Percentiles rank a stretch among this genome's conserved stretches.
These are phyloP conservation scores for Clarias batrachus DNA, from an alignment of 2,113 vertebrate genomes.

Conservation along the genomic window DNA sequence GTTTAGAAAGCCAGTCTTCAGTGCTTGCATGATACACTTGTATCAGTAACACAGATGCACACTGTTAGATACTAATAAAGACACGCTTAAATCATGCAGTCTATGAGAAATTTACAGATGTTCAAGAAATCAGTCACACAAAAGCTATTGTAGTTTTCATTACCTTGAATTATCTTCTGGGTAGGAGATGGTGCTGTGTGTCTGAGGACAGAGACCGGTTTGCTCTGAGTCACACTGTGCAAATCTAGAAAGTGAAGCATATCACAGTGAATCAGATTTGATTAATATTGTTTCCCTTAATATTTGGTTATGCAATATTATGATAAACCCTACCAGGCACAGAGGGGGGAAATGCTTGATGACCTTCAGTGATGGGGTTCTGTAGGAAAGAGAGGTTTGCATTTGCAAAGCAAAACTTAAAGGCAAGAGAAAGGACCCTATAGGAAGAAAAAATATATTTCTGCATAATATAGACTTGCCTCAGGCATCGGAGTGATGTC, in stretches of 20 bases:
- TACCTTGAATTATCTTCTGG: slow-evolving; percentile 67
- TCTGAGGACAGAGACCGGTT: slow-evolving; percentile 34
- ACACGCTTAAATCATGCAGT: not conserved
- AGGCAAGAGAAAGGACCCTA: too few relatives aligned
- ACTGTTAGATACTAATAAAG: not conserved
- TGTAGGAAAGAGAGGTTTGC: too few relatives aligned
- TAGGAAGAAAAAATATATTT: too few relatives aligned
- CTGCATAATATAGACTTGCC: too few relatives aligned
- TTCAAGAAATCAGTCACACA: not conserved
- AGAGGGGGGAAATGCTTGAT: too few relatives aligned
- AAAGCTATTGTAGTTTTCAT: slow-evolving; percentile 36
- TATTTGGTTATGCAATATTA: too few relatives aligned
- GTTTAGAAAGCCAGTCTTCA: not conserved
- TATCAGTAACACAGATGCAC: not conserved
- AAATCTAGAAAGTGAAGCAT: slow-evolving; percentile 52
- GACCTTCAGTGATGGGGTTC: too few relatives aligned
- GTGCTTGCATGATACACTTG: not conserved
- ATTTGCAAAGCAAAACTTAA: too few relatives aligned
- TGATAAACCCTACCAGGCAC: too few relatives aligned
- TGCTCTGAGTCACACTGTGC: slow-evolving; percentile 63
- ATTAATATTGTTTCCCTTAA: too few relatives aligned
- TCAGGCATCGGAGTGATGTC: too few relatives aligned
- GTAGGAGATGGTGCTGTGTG: slow-evolving; percentile 37
- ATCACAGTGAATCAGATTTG: too few relatives aligned
- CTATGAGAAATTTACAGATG: not conserved